Conservation (phyloP, 2,113 vertebrate genomes). For the Egretta garzetta region DNA sequence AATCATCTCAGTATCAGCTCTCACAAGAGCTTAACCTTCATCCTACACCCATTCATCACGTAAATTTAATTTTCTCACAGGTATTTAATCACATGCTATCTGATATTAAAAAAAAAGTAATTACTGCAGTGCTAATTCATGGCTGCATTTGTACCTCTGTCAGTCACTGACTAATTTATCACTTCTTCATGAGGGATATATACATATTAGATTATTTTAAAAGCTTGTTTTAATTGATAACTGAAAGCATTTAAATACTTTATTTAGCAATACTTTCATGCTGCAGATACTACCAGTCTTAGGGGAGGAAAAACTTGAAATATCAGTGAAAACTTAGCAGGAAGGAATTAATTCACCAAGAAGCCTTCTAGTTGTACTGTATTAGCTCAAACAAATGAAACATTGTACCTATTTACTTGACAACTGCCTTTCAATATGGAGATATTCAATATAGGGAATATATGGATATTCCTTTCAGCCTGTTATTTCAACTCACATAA, state of each 20-base stretch:
- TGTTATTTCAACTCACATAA: not conserved
- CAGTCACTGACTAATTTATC: slow-evolving; percentile 56
- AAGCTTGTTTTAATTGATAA: not conserved
- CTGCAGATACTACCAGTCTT: not conserved
- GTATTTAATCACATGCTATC: slow-evolving; percentile 94
- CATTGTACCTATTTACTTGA: not conserved
- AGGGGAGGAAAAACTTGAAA: not conserved
- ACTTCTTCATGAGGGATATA: slow-evolving; percentile 14
- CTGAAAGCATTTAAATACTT: not conserved
- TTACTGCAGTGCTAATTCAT: slow-evolving; percentile 83
- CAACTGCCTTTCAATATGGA: not conserved
- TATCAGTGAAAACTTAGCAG: not conserved
- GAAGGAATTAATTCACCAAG: not conserved
- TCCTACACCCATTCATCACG: slow-evolving; percentile 86
- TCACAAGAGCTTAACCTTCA: slow-evolving; percentile 87
- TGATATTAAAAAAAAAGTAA: slow-evolving; percentile 86
- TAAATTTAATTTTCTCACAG: slow-evolving; percentile 91
- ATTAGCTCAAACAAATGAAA: not conserved
- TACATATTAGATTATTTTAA: slow-evolving; percentile 5
- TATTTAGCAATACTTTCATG: not conserved
- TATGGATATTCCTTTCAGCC: no score
- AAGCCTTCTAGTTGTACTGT: not conserved
- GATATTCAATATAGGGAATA: no score
- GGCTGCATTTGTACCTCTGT: slow-evolving; percentile 67
- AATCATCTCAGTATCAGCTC: slow-evolving; percentile 86